A percentile compares a stretch with the other conserved stretches of the same genome.
phyloP scores from a whole-genome alignment of 2,888 invertebrate species.

The Drosophila bunnanda region DNA sequence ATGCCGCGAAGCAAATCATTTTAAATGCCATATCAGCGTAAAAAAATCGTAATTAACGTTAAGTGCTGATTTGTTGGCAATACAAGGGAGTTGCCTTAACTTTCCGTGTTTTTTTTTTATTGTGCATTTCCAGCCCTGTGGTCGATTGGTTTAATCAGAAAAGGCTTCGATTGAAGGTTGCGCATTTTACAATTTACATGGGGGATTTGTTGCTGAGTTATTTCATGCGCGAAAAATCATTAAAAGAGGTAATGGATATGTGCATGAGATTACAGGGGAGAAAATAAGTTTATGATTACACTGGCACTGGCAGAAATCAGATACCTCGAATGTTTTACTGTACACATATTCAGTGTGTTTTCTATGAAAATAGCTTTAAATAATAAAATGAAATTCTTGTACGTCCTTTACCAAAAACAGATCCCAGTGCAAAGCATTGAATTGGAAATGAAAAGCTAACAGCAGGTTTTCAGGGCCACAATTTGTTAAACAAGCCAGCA shows the following conservation, averaged over 20 bases:
- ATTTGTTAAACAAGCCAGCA: conserved; percentile 34
- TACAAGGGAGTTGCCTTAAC: conserved; percentile 24
- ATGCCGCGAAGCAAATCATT: conserved; percentile 42
- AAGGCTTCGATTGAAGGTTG: conserved; percentile 21
- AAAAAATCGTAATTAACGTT: conserved; percentile 69
- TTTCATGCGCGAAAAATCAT: conserved; percentile 28
- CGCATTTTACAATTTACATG: conserved; percentile 37
- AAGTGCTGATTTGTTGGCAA: conserved; percentile 74
- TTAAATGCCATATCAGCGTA: conserved; percentile 55
- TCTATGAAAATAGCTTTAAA: background rate
- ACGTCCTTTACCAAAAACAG: too few relatives aligned
- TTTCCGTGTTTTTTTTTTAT: conserved; percentile 22
- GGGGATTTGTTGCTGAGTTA: conserved; percentile 38
- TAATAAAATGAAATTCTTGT: too few relatives aligned
- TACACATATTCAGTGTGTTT: background rate
- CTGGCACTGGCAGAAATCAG: background rate
- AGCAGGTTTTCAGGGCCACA: conserved; percentile 10
- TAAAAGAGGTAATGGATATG: conserved; percentile 12
- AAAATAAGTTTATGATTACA: background rate
- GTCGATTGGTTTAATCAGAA: conserved; percentile 52
- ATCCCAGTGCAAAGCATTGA: background rate
- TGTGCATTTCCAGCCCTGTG: conserved; percentile 21
- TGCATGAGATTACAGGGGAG: conserved; percentile 7
- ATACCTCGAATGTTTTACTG: background rate
- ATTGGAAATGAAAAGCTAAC: conserved; percentile 10